Evolutionary conservation across 30 jellyfish, hydroid and myxozoan species (phyloP).

Genomic region (Aurelia aurita complex sp. Pacific): DNA sequence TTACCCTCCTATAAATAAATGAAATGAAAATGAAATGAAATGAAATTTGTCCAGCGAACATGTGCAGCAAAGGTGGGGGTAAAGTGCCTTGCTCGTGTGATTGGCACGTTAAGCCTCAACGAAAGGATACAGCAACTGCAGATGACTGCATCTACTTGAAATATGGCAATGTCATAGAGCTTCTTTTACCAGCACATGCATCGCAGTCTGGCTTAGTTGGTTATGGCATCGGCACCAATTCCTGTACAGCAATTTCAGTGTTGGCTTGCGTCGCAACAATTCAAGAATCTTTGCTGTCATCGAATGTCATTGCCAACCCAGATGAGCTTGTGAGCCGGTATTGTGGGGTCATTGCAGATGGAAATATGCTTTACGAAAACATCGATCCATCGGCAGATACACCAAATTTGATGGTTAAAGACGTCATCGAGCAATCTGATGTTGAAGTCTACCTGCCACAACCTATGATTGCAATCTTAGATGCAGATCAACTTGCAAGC

Average conservation of each 20-base stretch:
- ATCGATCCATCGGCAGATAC: conserved; percentile 2
- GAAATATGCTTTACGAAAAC: background rate
- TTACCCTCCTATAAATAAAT: no score
- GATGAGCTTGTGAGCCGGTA: conserved; percentile 6
- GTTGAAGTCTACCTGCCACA: conserved; percentile 7
- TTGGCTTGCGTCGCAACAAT: conserved; percentile 6
- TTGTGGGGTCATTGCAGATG: conserved; percentile 11
- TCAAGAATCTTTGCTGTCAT: conserved; percentile 3
- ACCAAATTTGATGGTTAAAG: conserved; percentile 19
- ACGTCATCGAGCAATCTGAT: background rate
- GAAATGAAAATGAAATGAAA: no score
- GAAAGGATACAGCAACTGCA: background rate
- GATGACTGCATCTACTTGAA: background rate
- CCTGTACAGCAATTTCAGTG: conserved; percentile 7
- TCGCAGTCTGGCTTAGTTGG: conserved; percentile 5
- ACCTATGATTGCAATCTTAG: background rate
- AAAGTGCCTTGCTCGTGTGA: conserved; percentile 20
- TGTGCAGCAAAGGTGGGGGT: conserved; percentile 1
- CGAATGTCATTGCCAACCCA: background rate
- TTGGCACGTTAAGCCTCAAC: conserved; percentile 5
- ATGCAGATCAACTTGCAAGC: conserved; percentile 1
- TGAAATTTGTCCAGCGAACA: background rate
- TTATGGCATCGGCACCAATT: conserved; percentile 6
- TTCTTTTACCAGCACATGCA: conserved; percentile 3
- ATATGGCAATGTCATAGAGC: background rate